Percentiles rank a stretch among this genome's conserved stretches.
These are phyloP conservation scores for Palythoa caribaeorum DNA, from an alignment of 92 coral and sea anemone genomes.

Conservation along the genomic window DNA sequence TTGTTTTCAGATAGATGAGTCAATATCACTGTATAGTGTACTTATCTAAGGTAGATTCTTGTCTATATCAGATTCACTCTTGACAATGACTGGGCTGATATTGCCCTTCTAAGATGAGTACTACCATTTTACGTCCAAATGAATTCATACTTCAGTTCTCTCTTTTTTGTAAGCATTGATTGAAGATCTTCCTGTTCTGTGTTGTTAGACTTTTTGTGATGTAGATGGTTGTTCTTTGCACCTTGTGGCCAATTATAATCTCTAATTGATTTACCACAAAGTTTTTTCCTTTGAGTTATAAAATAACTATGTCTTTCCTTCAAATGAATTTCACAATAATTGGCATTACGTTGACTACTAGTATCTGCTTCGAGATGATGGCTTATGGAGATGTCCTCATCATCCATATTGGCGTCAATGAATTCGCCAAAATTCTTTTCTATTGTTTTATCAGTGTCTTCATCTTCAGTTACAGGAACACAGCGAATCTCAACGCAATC, in stretches of 20 bases:
- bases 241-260: constrained; percentile 25
- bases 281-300: constrained; percentile 23
- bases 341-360: constrained; percentile 33
- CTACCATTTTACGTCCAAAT: too few relatives aligned
- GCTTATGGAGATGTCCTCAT: constrained; percentile 35
- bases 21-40: too few relatives aligned
- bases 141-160: neutral
- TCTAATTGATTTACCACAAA: constrained; percentile 40
- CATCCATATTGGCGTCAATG: constrained; percentile 5
- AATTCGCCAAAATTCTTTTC: constrained; percentile 18
- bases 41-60: too few relatives aligned
- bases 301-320: constrained; percentile 40
- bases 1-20: too few relatives aligned
- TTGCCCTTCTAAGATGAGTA: too few relatives aligned
- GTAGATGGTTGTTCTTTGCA: constrained; percentile 38
- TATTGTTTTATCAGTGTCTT: constrained; percentile 35
- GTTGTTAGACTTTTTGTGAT: constrained; percentile 36
- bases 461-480: constrained; percentile 23
- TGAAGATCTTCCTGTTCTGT: constrained; percentile 46
- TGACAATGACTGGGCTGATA: too few relatives aligned
- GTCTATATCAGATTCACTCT: too few relatives aligned
- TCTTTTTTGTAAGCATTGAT: constrained; percentile 30
- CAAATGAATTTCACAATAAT: constrained; percentile 41
- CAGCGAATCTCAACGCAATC: neutral
- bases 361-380: constrained; percentile 27